Evolutionary conservation across 2,888 invertebrate species (phyloP).

Genomic region (Neoascia interrupta): DNA sequence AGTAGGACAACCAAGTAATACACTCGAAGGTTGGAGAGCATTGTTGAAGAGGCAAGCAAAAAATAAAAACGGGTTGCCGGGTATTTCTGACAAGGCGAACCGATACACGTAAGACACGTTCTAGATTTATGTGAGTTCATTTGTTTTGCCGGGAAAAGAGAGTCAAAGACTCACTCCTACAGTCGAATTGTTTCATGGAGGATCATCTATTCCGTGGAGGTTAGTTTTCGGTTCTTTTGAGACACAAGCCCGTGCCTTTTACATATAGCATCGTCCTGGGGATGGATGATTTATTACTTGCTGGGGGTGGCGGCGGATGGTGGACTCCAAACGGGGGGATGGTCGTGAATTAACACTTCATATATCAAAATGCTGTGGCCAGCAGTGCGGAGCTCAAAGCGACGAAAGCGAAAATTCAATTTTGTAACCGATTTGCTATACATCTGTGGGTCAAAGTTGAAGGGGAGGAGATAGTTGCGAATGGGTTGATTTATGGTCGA

Average conservation of each 20-base stretch:
- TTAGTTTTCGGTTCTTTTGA: constrained; percentile 43
- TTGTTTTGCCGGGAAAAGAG: constrained; percentile 29
- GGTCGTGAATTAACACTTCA: constrained; percentile 61
- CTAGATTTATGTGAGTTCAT: constrained; percentile 67
- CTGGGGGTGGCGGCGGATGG: background rate
- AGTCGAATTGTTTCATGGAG: constrained; percentile 35
- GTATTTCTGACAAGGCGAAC: constrained; percentile 43
- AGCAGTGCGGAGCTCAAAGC: constrained; percentile 27
- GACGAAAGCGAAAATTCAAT: constrained; percentile 59
- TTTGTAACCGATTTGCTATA: constrained; percentile 60
- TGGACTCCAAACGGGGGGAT: too few species aligned
- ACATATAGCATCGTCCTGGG: constrained; percentile 4
- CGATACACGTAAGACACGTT: constrained; percentile 68
- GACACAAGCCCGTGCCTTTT: constrained; percentile 22
- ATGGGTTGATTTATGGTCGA: constrained; percentile 63
- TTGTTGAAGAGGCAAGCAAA: constrained; percentile 8
- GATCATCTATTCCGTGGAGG: constrained; percentile 33
- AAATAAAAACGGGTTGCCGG: background rate
- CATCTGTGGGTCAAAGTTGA: constrained; percentile 18
- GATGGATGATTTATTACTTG: constrained; percentile 60
- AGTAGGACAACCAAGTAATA: background rate
- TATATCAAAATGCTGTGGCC: constrained; percentile 67
- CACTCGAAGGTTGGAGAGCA: background rate
- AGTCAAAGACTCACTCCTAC: constrained; percentile 2
- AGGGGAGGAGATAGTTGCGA: constrained; percentile 16